Percentiles rank a stretch among this genome's conserved stretches.
phyloP scores from a whole-genome alignment of 2,113 vertebrate species.

The Maccullochella peelii region DNA sequence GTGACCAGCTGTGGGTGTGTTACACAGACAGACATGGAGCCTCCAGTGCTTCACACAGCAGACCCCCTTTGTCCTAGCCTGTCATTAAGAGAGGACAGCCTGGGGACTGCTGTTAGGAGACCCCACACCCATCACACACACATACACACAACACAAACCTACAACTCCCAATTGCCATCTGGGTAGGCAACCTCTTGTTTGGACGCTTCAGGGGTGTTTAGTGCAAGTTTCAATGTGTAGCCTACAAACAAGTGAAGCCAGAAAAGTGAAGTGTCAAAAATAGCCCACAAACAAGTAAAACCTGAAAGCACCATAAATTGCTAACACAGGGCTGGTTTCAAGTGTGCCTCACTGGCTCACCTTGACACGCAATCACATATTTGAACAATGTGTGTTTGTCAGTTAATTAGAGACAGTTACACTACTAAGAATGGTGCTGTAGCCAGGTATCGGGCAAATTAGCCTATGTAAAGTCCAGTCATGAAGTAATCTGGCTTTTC shows the following conservation, averaged over 20 bases:
- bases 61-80: slow-evolving; percentile 37
- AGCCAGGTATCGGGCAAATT: too few relatives aligned
- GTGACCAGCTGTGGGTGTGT: slow-evolving; percentile 50
- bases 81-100: slow-evolving; percentile 48
- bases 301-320: too few relatives aligned
- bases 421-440: too few relatives aligned
- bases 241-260: not conserved
- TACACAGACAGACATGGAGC: slow-evolving; percentile 17
- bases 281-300: not conserved
- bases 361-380: too few relatives aligned
- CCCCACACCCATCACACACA: slow-evolving; percentile 19
- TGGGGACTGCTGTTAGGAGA: slow-evolving; percentile 42
- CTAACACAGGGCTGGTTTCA: too few relatives aligned
- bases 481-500: not conserved
- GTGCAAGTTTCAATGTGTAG: not conserved
- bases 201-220: not conserved
- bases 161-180: slow-evolving; percentile 19
- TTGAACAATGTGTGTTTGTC: too few relatives aligned
- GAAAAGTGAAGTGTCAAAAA: not conserved
- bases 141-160: not conserved
- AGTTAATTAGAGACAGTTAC: too few relatives aligned
- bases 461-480: too few relatives aligned
- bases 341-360: too few relatives aligned
- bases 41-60: slow-evolving; percentile 5
- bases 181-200: not conserved